Base-by-base conservation (phyloP, 2,797 vertebrate genomes). In the Nannoperca obscura region DNA sequence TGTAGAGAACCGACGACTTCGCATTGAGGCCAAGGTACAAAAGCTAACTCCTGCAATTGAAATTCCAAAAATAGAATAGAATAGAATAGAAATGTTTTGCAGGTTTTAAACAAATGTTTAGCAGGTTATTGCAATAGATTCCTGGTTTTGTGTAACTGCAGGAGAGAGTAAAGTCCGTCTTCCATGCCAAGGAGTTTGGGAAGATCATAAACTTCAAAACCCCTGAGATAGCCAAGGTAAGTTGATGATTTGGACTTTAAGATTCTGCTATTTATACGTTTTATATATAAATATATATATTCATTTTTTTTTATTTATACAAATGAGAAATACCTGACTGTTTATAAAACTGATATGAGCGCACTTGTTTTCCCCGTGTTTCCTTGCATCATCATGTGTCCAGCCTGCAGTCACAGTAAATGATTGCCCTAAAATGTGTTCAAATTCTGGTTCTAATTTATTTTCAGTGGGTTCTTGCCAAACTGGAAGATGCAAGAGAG, bases 141-240 rank as follows among this genome's bases (percentile, higher is more conserved):
- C 1, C 9, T 50, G 42, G 0, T 17, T 20, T 60, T 76, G 4
- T 71, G 6, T 47, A 71, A 71, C 85, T 90, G 30, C 90, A 99
- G 98, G 98, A 99, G 90, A 95, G 97, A 80, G 97, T 99, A 3
- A 99, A 98, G 79, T 99, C 98, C 67, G 98, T 99, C 78, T 99
- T 99, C 86, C 97, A 99, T 77, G 96, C 98, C 93, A 99, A 97
- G 93, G 97, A 99, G 93, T 99, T 97, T 94, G 98, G 97, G 82
- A 99, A 99, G 95, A 99, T 99, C 87, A 97, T 99, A 91, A 99
- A 99, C 93, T 99, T 99, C 90, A 97, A 75, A 94, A 96, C 92
- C 72, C 93, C 97, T 40, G 96, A 97, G 80, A 94, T 99, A 84
- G 98, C 98, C 76, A 97, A 93, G 95, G 98, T 99, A 94, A 95